phyloP scores from a whole-genome alignment of 2,888 invertebrate genomes.

The Leuctra nigra region DNA sequence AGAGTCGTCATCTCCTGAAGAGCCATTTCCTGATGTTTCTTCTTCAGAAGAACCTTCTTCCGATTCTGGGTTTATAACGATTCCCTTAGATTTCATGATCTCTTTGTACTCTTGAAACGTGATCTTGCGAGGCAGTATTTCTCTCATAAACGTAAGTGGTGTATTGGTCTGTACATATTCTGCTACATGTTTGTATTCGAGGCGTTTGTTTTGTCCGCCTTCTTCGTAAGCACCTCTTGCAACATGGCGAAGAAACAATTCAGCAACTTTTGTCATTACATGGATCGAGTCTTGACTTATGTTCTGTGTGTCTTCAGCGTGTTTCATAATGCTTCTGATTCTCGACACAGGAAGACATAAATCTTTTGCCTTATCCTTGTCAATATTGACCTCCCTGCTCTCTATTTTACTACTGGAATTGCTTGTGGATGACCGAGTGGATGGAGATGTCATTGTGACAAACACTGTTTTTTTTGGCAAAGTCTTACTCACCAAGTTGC shows the following conservation, averaged over 20 bases:
- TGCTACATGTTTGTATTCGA: not conserved
- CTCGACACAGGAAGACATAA: not conserved
- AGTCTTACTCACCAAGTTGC: too few relatives aligned
- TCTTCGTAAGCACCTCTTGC: not conserved
- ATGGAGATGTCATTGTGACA: too few relatives aligned
- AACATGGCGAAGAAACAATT: not conserved
- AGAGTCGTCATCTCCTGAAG: too few relatives aligned
- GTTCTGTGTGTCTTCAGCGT: not conserved
- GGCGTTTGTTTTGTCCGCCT: not conserved
- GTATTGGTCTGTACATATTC: not conserved
- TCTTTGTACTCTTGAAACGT: not conserved
- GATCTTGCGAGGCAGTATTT: not conserved
- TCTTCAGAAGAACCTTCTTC: not conserved
- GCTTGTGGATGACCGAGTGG: not conserved
- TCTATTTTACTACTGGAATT: too few relatives aligned
- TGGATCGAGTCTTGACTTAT: not conserved
- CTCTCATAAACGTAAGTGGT: not conserved
- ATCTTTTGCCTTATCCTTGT: not conserved
- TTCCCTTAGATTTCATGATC: not conserved
- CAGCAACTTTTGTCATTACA: not conserved
- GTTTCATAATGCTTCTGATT: not conserved
- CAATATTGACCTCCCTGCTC: not conserved
- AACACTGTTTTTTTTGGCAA: too few relatives aligned
- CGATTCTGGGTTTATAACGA: not conserved
- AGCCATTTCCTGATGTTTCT: not conserved